Evolutionary conservation across 30 jellyfish, hydroid and myxozoan genomes (phyloP), one percentile per base, ranked within the genome.

Genomic region (Pelagia noctiluca): DNA sequence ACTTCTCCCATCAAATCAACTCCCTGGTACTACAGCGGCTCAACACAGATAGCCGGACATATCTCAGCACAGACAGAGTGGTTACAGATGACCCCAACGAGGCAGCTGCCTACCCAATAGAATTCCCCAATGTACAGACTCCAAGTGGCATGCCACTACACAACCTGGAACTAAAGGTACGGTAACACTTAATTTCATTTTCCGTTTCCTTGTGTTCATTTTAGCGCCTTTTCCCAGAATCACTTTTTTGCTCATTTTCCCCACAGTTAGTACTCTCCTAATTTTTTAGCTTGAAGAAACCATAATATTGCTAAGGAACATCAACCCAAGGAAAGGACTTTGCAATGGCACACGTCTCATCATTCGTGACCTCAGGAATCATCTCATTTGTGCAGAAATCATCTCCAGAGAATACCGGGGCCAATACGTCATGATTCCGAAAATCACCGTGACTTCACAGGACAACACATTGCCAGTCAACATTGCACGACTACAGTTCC

Each of bases 311-410:
- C 35, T 46, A 16, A 46, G 85, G 26, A 73, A 73, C 74, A 29
- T 73, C 74, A 38, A 46, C 42, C 34, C 74, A 35, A 73, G 47
- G 57, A 50, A 73, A 28, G 74, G 85, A 21, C 85, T 73, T 31
- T 73, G 74, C 32, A 73, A 73, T 73, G 85, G 85, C 1, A 73
- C 85, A 1, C 71, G 85, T 18, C 85, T 70, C 2, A 70, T 70
- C 68, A 37, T 30, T 31, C 82, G 68, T 5, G 68, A 70, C 29
- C 30, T 70, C 3, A 24, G 35, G 67, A 70, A 70, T 42, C 76
- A 32, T 12, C 48, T n/a, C n/a, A 48, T 48, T 11, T 48, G 62
- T 48, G 62, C 62, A 48, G 62, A 13, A 60, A 60, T 60, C 72
- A 60, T 60, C 22, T n/a, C 34, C 72, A 60, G 72, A 26, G 22